A percentile compares a stretch with the other conserved stretches of the same genome.
Conservation (phyloP, 2,797 vertebrate genomes). For the Gymnopithys bicolor region DNA sequence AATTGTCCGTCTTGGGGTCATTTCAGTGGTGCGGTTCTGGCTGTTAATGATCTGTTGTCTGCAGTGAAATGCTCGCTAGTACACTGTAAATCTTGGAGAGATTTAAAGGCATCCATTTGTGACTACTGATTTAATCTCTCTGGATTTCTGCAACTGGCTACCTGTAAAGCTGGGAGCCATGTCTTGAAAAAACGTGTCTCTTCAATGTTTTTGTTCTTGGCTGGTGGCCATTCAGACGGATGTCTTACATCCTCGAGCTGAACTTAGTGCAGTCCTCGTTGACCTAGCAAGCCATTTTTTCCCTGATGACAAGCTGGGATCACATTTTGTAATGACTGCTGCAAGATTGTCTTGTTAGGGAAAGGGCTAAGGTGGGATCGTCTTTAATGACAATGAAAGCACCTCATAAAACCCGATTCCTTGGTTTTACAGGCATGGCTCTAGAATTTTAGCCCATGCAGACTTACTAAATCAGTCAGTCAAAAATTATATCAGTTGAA, state of each 20-base stretch:
- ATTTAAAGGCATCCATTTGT: not conserved
- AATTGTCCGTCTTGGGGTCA: not conserved
- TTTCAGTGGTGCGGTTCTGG: not conserved
- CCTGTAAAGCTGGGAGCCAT: slow-evolving; percentile 12
- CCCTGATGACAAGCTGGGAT: slow-evolving; percentile 76
- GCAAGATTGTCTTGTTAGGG: slow-evolving; percentile 80
- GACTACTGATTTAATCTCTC: not conserved
- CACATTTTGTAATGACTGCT: slow-evolving; percentile 73
- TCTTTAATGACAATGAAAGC: slow-evolving; percentile 81
- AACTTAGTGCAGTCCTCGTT: slow-evolving; percentile 73
- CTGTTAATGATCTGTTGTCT: slow-evolving; percentile 12
- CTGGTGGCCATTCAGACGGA: slow-evolving; percentile 42
- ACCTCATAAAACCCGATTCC: slow-evolving; percentile 78
- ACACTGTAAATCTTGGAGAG: not conserved
- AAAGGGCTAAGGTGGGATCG: slow-evolving; percentile 78
- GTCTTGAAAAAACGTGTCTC: not conserved
- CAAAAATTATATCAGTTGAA: slow-evolving; percentile 80
- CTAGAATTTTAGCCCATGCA: slow-evolving; percentile 73
- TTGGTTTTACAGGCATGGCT: slow-evolving; percentile 74
- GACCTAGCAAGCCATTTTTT: slow-evolving; percentile 76
- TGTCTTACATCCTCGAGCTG: slow-evolving; percentile 74
- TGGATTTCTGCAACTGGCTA: slow-evolving; percentile 11
- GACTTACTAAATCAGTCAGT: slow-evolving; percentile 82
- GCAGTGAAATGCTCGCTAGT: not conserved
- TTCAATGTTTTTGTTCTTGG: slow-evolving; percentile 53